A percentile compares a stretch with the other conserved stretches of the same genome.
Conservation (phyloP, 2,797 vertebrate species). For the Brachymystax lenok region DNA sequence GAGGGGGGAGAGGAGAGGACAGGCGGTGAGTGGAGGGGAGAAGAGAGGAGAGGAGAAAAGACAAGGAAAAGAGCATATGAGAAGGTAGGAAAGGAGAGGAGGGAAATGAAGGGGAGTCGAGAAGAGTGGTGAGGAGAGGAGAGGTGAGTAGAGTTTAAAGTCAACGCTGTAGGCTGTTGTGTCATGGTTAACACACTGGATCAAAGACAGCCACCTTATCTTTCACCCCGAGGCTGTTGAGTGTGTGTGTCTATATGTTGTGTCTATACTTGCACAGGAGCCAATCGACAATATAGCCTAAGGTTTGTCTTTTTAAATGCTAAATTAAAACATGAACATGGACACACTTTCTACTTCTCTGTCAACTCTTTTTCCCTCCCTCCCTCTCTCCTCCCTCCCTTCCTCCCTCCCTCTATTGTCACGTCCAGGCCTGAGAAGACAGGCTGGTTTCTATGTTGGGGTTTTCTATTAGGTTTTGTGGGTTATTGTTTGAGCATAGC, state of each 20-base stretch:
- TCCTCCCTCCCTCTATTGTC: neutral
- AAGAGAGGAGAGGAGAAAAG: slow-evolving; percentile 39
- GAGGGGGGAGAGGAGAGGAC: slow-evolving; percentile 32
- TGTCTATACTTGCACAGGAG: neutral
- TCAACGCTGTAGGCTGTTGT: slow-evolving; percentile 57
- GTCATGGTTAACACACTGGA: slow-evolving; percentile 40
- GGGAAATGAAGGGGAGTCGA: slow-evolving; percentile 29
- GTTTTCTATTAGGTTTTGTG: too few species aligned
- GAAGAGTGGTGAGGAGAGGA: slow-evolving; percentile 30
- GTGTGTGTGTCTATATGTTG: neutral
- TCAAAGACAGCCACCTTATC: neutral
- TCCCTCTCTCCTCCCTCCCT: neutral
- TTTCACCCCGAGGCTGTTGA: slow-evolving; percentile 16
- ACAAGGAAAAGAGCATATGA: slow-evolving; percentile 41
- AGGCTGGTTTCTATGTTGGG: too few species aligned
- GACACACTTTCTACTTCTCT: neutral
- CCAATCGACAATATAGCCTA: neutral
- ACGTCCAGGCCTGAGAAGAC: too few species aligned
- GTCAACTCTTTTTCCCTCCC: neutral
- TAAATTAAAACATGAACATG: neutral
- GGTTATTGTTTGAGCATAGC: too few species aligned
- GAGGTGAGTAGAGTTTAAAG: slow-evolving; percentile 58
- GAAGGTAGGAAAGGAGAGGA: slow-evolving; percentile 9
- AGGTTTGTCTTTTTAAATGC: neutral
- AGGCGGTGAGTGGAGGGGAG: slow-evolving; percentile 34